phyloP scores from a whole-genome alignment of 2,113 vertebrate species.

The Butorides virescens region DNA sequence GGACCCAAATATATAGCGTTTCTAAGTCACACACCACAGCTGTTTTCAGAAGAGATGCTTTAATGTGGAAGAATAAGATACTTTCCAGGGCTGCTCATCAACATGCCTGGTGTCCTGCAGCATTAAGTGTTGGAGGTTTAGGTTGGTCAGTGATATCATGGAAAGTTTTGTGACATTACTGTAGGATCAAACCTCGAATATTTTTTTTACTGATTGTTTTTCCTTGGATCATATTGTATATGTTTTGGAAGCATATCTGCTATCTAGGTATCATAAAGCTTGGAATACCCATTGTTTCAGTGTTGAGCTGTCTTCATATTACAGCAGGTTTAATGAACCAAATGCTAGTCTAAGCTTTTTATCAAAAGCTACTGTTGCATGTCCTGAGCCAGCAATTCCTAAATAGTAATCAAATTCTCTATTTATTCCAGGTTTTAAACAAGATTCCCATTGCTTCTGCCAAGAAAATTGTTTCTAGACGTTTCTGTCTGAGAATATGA shows the following conservation, averaged over 20 bases:
- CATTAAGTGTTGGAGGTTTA: not conserved
- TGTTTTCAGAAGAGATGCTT: not conserved
- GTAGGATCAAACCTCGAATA: not conserved
- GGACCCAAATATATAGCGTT: not conserved
- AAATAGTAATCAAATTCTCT: constrained; percentile 19
- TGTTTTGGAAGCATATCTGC: not conserved
- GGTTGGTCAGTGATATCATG: not conserved
- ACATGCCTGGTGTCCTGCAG: not conserved
- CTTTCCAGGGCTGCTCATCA: not conserved
- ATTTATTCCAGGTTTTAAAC: constrained; percentile 59
- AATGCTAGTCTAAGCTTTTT: not conserved
- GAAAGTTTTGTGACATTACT: not conserved
- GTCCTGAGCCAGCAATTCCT: not conserved
- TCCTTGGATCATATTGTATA: not conserved
- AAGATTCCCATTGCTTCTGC: not conserved
- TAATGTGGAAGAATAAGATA: not conserved
- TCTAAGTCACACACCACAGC: not conserved
- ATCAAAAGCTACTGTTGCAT: not conserved
- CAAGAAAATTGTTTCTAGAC: not conserved
- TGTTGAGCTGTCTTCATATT: not conserved
- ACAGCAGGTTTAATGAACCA: not conserved
- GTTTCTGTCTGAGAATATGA: not conserved
- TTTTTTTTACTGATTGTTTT: not conserved
- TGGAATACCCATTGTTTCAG: not conserved
- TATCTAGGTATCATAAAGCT: not conserved